Evolutionary conservation across 2,888 invertebrate species (phyloP), one percentile per base, ranked within the genome.

Genomic region (Campaea margaritaria): DNA sequence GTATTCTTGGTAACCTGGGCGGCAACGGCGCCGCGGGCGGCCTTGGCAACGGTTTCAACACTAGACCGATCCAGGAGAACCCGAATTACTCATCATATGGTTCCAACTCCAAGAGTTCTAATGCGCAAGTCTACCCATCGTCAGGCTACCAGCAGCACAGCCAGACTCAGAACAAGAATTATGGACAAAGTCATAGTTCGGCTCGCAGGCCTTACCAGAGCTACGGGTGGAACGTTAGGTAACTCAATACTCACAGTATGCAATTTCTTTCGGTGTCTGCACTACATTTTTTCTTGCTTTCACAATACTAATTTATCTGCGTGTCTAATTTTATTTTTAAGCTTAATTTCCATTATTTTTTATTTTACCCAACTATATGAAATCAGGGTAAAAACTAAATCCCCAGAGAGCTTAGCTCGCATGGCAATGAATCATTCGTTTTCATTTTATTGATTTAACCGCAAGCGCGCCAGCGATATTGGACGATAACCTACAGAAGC

Each of bases 171-270:
- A 88, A 79, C 75, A 87, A 70, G 74, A 87, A 86, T 64, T 87
- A 91, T 67, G 87, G 81, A 15, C 84, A 86, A 67, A 82, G 64
- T 62, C 74, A 87, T 39, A 68, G 81, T 81, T 16, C 79, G 68
- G 28, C 90, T 12, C 77, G 80, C 73, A 86, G 79, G 70, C 91
- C 93, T 16, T 82, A 81, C 61, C 56, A 62, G 34, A 76, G 80
- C 51, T 93, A 91, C 72, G 92, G 92, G 67, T 92, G 92, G 92
- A 89, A 85, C 62, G 76, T 89, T 83, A 89, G 93, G 93, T 93
- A 93, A 93, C 83, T 84, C 76, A 52, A 39, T 45, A 34, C 46
- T 38, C 15, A 49, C 36, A 44, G 43, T 59, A 27, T 14, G 31
- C 41, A 55, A 15, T 28, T n/a, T 27, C 43, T 45, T 21, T 58